Evolutionary conservation across 2,888 invertebrate species (phyloP).

Genomic region (Eupeodes luniger): DNA sequence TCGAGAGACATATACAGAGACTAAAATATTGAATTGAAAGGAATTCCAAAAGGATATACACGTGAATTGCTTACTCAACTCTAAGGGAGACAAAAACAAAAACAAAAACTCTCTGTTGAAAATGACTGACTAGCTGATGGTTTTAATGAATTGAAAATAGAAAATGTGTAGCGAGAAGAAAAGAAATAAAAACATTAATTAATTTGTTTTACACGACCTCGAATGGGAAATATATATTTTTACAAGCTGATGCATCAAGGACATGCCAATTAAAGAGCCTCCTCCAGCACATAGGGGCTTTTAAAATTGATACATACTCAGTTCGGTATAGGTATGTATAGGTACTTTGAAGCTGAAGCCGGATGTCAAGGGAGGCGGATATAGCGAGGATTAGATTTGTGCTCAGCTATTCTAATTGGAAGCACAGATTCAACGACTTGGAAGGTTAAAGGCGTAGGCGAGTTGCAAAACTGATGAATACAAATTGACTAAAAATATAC

Average conservation of each 20-base stretch:
- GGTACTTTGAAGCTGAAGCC: no score
- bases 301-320: constrained; percentile 25
- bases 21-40: constrained; percentile 51
- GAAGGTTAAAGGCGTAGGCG: background rate
- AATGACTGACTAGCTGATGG: constrained; percentile 28
- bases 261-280: constrained; percentile 26
- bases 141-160: constrained; percentile 18
- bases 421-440: constrained; percentile 18
- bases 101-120: constrained; percentile 4
- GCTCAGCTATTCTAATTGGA: constrained; percentile 18
- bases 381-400: no score
- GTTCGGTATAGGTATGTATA: constrained; percentile 7
- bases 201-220: constrained; percentile 11
- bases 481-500: constrained; percentile 24
- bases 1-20: constrained; percentile 21
- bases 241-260: constrained; percentile 19
- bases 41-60: constrained; percentile 49
- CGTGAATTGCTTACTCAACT: constrained; percentile 32
- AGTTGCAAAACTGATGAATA: constrained; percentile 11
- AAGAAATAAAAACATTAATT: background rate
- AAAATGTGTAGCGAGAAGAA: background rate
- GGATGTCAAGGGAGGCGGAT: no score
- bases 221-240: background rate
- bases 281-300: background rate
- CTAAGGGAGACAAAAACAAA: background rate